Evolutionary conservation across 2,888 invertebrate genomes (phyloP), one percentile per base, ranked within the genome.

Genomic region (Germaria angustata): DNA sequence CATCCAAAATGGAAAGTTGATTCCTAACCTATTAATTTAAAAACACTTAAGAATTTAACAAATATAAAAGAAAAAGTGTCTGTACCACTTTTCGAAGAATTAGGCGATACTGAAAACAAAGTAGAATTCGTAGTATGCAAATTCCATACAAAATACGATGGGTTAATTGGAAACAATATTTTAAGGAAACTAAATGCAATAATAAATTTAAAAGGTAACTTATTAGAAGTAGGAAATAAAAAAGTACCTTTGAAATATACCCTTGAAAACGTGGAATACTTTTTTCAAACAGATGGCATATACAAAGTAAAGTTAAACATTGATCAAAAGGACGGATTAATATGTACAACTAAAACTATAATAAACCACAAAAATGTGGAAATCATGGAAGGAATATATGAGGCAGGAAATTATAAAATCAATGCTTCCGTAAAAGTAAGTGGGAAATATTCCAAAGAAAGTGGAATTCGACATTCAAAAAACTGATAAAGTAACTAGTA

Each of bases 251-350:
- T 44, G 44, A 20, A 46, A 46, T 13, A 5, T 44, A 13, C 44
- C 17, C 13, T 44, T 44, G 44, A 44, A 7, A 8, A 44, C 8
- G 17, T 17, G 17, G 53, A 69, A 41, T 69, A 55, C 34, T 32
- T 13, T 28, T 57, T 71, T 15, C 46, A 71, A 46, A 36, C 44
- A 41, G 46, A 46, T 11, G 71, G 53, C n/a, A n/a, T n/a, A n/a
- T n/a, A n/a, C n/a, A n/a, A n/a, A n/a, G n/a, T n/a, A n/a, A n/a
- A n/a, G n/a, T n/a, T n/a, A n/a, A n/a, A n/a, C n/a, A n/a, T n/a
- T n/a, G n/a, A n/a, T n/a, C n/a, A n/a, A n/a, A n/a, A n/a, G n/a
- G n/a, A n/a, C n/a, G n/a, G n/a, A n/a, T n/a, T n/a, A n/a, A n/a
- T n/a, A n/a, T n/a, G n/a, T n/a, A n/a, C n/a, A n/a, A n/a, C n/a